A percentile compares a stretch with the other conserved stretches of the same genome.
Conservation (phyloP, 2,113 vertebrate species). For the Psilopogon haemacephalus region DNA sequence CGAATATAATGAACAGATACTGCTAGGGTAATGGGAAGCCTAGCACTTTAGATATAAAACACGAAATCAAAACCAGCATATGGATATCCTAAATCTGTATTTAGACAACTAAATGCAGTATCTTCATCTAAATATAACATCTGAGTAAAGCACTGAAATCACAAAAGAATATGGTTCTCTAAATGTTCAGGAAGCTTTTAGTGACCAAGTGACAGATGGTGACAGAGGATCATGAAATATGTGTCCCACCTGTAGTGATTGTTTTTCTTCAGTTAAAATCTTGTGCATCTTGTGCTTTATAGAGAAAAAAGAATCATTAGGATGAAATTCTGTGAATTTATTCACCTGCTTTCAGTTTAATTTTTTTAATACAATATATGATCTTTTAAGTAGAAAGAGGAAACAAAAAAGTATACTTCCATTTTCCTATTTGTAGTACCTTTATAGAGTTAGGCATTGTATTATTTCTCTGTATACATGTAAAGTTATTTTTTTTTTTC, state of each 20-base stretch:
- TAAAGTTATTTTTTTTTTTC: not conserved
- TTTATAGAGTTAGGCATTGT: not conserved
- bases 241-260: not conserved
- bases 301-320: not conserved
- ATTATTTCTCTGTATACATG: not conserved
- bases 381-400: not conserved
- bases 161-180: not conserved
- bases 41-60: not conserved
- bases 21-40: not conserved
- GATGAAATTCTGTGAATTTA: not conserved
- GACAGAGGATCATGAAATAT: not conserved
- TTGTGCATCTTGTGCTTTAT: not conserved
- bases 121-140: not conserved
- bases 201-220: not conserved
- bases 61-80: not conserved
- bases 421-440: not conserved
- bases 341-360: not conserved
- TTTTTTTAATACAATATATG: not conserved
- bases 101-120: not conserved
- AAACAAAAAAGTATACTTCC: not conserved
- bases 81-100: not conserved
- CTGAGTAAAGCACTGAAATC: not conserved
- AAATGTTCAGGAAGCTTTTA: not conserved
- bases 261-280: not conserved
- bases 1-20: not conserved